A percentile compares a stretch with the other conserved stretches of the same genome.
Conservation (phyloP, 2,113 vertebrate genomes). For the Channa maculata region DNA sequence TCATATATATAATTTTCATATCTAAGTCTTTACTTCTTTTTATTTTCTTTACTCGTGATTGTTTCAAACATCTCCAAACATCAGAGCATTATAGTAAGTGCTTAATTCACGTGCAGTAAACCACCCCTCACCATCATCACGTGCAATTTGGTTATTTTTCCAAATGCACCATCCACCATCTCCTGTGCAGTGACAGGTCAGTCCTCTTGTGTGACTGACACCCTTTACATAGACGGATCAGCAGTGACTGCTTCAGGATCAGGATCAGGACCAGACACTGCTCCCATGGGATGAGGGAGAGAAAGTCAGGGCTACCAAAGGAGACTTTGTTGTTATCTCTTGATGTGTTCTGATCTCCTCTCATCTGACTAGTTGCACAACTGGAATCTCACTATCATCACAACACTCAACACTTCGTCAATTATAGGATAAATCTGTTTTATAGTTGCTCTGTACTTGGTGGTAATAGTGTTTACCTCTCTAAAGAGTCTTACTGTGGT, state of each 20-base stretch:
- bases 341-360: constrained; percentile 41
- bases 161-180: constrained; percentile 34
- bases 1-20: too few relatives aligned
- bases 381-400: constrained; percentile 22
- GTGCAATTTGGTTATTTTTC: constrained; percentile 23
- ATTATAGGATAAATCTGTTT: too few relatives aligned
- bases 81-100: too few relatives aligned
- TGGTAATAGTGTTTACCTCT: too few relatives aligned
- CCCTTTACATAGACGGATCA: constrained; percentile 43
- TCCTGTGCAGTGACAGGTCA: constrained; percentile 28
- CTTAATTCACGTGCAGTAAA: constrained; percentile 22
- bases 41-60: too few relatives aligned
- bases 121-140: not conserved
- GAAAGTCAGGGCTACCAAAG: constrained; percentile 14
- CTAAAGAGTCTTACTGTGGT: too few relatives aligned
- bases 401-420: too few relatives aligned
- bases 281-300: constrained; percentile 50
- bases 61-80: too few relatives aligned
- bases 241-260: constrained; percentile 63
- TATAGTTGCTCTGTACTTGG: too few relatives aligned
- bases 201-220: constrained; percentile 32
- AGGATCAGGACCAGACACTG: constrained; percentile 35
- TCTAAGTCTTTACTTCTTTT: too few relatives aligned
- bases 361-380: constrained; percentile 21
- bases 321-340: constrained; percentile 41